phyloP scores from a whole-genome alignment of 2,113 vertebrate species.

The Lipotes vexillifer region DNA sequence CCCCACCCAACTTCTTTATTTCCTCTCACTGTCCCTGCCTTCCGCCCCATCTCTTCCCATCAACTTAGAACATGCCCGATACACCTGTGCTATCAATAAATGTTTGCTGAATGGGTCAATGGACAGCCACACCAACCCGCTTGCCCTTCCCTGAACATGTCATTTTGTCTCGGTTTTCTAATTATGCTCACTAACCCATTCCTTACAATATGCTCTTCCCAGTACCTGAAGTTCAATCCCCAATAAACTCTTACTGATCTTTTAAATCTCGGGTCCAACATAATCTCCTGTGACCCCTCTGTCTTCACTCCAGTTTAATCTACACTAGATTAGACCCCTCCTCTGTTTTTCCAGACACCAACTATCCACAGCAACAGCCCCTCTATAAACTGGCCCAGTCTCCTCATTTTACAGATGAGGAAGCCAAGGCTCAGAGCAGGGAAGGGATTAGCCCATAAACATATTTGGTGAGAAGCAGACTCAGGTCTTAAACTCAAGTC shows the following conservation, averaged over 20 bases:
- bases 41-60: not conserved
- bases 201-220: not conserved
- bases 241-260: not conserved
- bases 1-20: not conserved
- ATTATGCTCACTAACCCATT: not conserved
- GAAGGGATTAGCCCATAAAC: not conserved
- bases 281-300: not conserved
- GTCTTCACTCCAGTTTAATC: not conserved
- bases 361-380: not conserved
- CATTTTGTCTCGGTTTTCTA: not conserved
- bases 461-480: not conserved
- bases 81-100: not conserved
- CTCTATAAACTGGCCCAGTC: not conserved
- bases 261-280: not conserved
- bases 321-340: not conserved
- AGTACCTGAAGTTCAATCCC: not conserved
- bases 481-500: not conserved
- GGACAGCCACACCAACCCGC: not conserved
- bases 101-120: not conserved
- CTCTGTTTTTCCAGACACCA: not conserved
- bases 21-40: not conserved
- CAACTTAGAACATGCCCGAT: not conserved
- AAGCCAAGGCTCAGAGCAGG: not conserved
- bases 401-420: not conserved
- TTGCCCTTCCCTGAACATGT: not conserved